These are phyloP conservation scores for Anniella stebbinsi DNA, from an alignment of 2,797 vertebrate genomes.

Conservation along the genomic window DNA sequence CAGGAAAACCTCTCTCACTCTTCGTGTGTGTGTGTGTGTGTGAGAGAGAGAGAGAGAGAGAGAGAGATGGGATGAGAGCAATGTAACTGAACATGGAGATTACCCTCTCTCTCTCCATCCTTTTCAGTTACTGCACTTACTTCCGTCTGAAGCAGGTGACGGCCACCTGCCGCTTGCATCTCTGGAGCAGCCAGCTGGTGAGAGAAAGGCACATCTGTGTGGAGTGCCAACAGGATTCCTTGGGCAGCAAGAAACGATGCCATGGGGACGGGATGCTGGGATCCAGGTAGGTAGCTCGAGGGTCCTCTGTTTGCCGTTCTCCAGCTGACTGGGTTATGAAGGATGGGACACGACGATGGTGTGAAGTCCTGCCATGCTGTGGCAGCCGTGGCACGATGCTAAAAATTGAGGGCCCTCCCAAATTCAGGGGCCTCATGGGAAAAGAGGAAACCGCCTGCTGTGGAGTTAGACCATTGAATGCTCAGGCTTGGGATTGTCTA, in stretches of 20 bases:
- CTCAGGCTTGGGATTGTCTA: no score
- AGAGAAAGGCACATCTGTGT: constrained; percentile 82
- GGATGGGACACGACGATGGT: background rate
- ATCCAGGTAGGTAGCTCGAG: constrained; percentile 76
- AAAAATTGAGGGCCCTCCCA: no score
- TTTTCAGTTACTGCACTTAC: constrained; percentile 84
- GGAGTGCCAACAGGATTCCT: constrained; percentile 81
- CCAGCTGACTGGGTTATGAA: background rate
- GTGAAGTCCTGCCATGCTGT: background rate
- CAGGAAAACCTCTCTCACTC: no score
- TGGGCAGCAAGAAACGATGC: constrained; percentile 78
- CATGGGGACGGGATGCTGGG: constrained; percentile 81
- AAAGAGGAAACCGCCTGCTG: no score
- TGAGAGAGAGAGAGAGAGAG: no score
- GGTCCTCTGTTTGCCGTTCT: no score
- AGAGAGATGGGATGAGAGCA: background rate
- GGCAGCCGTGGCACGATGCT: no score
- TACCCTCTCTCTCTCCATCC: accelerated
- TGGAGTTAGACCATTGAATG: no score
- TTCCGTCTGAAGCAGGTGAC: constrained; percentile 85
- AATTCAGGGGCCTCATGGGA: no score
- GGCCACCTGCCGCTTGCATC: constrained; percentile 76
- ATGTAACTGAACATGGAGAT: background rate
- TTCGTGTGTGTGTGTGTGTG: no score
- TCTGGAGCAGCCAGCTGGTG: constrained; percentile 84